Evolutionary conservation across 2,797 vertebrate species (phyloP).

Genomic region (Gymnoscopelus microlampas): DNA sequence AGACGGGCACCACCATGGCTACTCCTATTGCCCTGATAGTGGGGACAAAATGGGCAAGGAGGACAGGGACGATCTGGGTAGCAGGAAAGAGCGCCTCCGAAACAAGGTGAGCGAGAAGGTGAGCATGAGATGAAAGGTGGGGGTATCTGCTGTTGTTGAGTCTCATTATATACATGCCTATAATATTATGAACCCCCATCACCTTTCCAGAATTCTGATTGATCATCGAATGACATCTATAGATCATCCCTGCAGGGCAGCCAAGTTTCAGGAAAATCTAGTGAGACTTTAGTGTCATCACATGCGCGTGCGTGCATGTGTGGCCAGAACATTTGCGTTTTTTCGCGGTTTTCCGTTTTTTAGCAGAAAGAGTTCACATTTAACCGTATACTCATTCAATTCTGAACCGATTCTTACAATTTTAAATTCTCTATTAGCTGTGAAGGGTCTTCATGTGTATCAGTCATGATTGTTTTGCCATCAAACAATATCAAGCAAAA

Average conservation of each 20-base stretch:
- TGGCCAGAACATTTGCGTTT: no score
- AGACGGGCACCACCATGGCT: slow-evolving; percentile 87
- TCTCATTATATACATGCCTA: neutral
- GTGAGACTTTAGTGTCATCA: no score
- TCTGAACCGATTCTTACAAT: no score
- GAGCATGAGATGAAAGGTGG: slow-evolving; percentile 66
- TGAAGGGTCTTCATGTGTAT: no score
- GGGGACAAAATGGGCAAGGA: slow-evolving; percentile 90
- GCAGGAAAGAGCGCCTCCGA: slow-evolving; percentile 91
- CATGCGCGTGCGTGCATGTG: no score
- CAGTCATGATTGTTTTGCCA: no score
- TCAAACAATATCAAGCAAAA: no score
- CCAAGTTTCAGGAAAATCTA: no score
- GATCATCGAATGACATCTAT: neutral
- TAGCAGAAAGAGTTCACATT: no score
- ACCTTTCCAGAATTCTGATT: neutral
- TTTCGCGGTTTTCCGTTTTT: no score
- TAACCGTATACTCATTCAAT: no score
- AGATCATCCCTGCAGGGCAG: neutral
- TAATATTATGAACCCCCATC: neutral
- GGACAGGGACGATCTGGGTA: slow-evolving; percentile 88
- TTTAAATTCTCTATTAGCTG: no score
- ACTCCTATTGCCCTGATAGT: slow-evolving; percentile 82
- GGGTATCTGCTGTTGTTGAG: neutral
- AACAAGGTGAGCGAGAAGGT: slow-evolving; percentile 91